Percentiles rank a stretch among this genome's conserved stretches.
phyloP scores from a whole-genome alignment of 2,113 vertebrate genomes.

The Cheilinus undulatus region DNA sequence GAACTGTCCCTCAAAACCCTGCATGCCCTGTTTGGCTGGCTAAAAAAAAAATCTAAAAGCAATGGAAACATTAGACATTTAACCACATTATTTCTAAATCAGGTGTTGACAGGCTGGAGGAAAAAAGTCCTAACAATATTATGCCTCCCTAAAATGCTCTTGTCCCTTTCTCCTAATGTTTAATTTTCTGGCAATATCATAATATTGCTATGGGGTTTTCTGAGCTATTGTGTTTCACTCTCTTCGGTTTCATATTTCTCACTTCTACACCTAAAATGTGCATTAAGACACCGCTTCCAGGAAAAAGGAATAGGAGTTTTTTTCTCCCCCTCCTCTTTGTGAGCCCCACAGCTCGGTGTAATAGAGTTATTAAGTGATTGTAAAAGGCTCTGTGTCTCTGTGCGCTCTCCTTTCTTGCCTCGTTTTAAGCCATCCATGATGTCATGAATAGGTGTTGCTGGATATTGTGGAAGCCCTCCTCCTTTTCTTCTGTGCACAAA shows the following conservation, averaged over 20 bases:
- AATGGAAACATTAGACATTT: constrained; percentile 80
- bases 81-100: constrained; percentile 82
- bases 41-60: constrained; percentile 65
- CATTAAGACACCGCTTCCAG: constrained; percentile 85
- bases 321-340: constrained; percentile 62
- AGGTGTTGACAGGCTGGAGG: constrained; percentile 78
- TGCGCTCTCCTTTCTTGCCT: constrained; percentile 78
- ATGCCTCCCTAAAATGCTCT: constrained; percentile 78
- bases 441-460: constrained; percentile 85
- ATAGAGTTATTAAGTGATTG: constrained; percentile 88
- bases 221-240: constrained; percentile 81
- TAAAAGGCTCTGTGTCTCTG: constrained; percentile 82
- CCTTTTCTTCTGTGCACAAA: constrained; percentile 64
- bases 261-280: constrained; percentile 86
- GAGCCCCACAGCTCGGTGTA: constrained; percentile 81
- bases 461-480: constrained; percentile 71
- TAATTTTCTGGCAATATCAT: constrained; percentile 85
- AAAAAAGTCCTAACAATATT: constrained; percentile 77
- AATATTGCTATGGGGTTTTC: constrained; percentile 81
- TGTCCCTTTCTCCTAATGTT: constrained; percentile 82
- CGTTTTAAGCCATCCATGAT: constrained; percentile 82
- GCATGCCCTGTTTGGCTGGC: constrained; percentile 39
- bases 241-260: constrained; percentile 84
- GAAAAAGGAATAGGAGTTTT: constrained; percentile 76
- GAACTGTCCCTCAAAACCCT: constrained; percentile 47